Percentiles rank a stretch among this genome's conserved stretches.
Evolutionary conservation across 35 echinoderm and acorn worm genomes (phyloP).

Genomic region (Hemicentrotus pulcherrimus): DNA sequence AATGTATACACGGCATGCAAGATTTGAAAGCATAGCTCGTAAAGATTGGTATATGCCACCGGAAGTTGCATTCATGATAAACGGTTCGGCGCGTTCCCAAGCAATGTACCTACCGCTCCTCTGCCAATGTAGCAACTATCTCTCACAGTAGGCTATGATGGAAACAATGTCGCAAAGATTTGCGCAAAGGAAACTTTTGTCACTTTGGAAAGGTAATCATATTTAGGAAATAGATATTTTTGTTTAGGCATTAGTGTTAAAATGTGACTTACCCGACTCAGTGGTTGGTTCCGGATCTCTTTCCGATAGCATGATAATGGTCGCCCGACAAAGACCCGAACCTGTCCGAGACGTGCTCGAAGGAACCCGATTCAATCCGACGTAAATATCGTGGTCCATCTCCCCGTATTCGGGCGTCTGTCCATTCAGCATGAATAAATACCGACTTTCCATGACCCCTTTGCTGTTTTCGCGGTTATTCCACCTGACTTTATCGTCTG

Average conservation of each 20-base stretch:
- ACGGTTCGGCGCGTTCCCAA: no score
- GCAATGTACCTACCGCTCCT: no score
- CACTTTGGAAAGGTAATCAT: neutral
- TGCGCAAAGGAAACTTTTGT: neutral
- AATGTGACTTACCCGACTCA: slow-evolving; percentile 29
- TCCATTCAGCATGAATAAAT: slow-evolving; percentile 80
- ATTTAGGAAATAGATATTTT: no score
- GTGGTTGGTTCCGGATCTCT: neutral
- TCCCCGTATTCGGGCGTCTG: slow-evolving; percentile 74
- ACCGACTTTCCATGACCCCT: slow-evolving; percentile 69
- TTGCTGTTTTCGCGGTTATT: slow-evolving; percentile 70
- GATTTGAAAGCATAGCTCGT: no score
- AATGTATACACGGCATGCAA: no score
- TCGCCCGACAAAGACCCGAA: slow-evolving; percentile 87
- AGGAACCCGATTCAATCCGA: slow-evolving; percentile 93
- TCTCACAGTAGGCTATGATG: no score
- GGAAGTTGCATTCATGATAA: no score
- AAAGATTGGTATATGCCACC: no score
- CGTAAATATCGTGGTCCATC: slow-evolving; percentile 81
- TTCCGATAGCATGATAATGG: slow-evolving; percentile 53
- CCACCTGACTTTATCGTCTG: slow-evolving; percentile 85
- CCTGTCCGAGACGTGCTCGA: slow-evolving; percentile 60
- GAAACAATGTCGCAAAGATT: no score
- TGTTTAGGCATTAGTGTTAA: neutral
- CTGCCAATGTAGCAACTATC: no score